Conservation (phyloP, 2,797 vertebrate genomes). For the Lagorchestes hirsutus region DNA sequence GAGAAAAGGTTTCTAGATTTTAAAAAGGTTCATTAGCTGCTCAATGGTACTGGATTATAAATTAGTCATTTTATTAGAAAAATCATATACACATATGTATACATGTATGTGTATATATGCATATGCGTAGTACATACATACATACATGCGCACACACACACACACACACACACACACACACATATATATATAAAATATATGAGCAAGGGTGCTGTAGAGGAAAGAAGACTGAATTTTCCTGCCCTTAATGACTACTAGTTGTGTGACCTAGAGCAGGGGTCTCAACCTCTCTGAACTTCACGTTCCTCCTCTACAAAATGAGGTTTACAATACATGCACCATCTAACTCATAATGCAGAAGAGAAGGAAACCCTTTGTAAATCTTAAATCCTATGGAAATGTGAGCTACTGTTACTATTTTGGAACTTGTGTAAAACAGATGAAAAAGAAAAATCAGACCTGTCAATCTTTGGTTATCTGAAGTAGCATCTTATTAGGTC, state of each 20-base stretch:
- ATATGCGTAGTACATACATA: not conserved
- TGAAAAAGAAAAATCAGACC: constrained; percentile 54
- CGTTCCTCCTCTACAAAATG: not conserved
- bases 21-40: constrained; percentile 57
- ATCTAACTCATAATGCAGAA: not conserved
- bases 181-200: no score
- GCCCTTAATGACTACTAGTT: not conserved
- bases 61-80: not conserved
- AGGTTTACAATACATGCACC: not conserved
- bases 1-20: constrained; percentile 58
- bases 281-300: not conserved
- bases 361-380: constrained; percentile 33
- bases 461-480: constrained; percentile 41
- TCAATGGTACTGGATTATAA: not conserved
- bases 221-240: not conserved
- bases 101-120: not conserved
- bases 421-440: constrained; percentile 47
- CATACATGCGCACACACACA: not conserved
- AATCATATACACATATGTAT: not conserved
- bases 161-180: no score
- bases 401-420: constrained; percentile 67
- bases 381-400: constrained; percentile 61
- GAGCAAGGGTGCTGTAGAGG: not conserved
- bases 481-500: not conserved
- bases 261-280: not conserved